phyloP scores from a whole-genome alignment of 2,888 invertebrate species.

The Microdon myrmicae region DNA sequence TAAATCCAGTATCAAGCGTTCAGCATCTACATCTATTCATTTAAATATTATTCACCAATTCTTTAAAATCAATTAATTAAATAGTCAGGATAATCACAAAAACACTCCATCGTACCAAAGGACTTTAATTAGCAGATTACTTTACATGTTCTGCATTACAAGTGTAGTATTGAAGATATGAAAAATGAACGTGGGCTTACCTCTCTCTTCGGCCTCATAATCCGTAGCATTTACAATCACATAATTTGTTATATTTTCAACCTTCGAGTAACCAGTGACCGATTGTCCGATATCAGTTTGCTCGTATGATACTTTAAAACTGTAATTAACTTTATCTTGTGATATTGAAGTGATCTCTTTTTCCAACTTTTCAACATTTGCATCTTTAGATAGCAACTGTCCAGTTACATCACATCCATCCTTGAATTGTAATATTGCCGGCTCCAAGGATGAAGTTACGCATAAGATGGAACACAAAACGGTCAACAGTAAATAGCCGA shows the following conservation, averaged over 20 bases:
- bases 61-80: too few species aligned
- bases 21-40: too few species aligned
- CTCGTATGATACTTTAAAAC: constrained; percentile 59
- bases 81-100: too few species aligned
- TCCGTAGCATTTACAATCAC: constrained; percentile 18
- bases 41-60: too few species aligned
- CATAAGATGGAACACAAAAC: constrained; percentile 6
- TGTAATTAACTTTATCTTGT: constrained; percentile 65
- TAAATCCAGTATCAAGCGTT: too few species aligned
- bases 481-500: too few species aligned
- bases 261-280: constrained; percentile 44
- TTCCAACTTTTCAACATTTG: constrained; percentile 57
- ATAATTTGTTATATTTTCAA: constrained; percentile 37
- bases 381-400: constrained; percentile 56
- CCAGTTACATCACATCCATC: constrained; percentile 62
- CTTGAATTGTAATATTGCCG: constrained; percentile 61
- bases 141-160: too few species aligned
- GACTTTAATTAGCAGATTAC: too few species aligned
- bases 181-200: too few species aligned
- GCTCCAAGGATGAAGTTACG: constrained; percentile 39
- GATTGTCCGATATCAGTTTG: constrained; percentile 55
- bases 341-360: constrained; percentile 62
- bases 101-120: too few species aligned
- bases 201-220: constrained; percentile 9
- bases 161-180: too few species aligned